These are phyloP conservation scores for Petrolisthes cinctipes DNA, from an alignment of 2,888 invertebrate genomes.

Conservation along the genomic window DNA sequence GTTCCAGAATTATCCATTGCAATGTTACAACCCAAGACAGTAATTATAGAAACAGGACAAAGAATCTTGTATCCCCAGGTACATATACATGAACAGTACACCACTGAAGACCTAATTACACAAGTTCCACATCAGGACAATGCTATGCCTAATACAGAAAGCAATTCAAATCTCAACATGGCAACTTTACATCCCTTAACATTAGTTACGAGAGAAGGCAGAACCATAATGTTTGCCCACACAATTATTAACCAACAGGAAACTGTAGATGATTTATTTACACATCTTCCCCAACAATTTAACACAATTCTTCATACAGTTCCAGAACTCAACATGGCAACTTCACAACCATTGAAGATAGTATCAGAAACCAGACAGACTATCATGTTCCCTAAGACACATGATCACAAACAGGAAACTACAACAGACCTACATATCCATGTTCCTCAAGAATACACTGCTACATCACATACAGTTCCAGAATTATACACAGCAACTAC, in stretches of 20 bases:
- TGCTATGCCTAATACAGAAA: background rate
- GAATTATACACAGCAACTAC: slow-evolving; percentile 29
- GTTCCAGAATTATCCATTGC: too few relatives aligned
- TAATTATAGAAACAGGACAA: too few relatives aligned
- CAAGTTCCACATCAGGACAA: background rate
- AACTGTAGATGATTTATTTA: background rate
- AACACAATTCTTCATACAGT: background rate
- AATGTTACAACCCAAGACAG: too few relatives aligned
- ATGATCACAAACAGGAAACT: background rate
- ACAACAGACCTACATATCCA: background rate
- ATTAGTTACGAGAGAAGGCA: too few relatives aligned
- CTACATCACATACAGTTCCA: slow-evolving; percentile 3
- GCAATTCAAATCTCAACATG: too few relatives aligned
- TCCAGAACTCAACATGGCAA: slow-evolving; percentile 21
- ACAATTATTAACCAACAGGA: too few relatives aligned
- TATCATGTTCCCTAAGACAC: background rate
- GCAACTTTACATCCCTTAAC: too few relatives aligned
- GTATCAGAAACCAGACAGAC: background rate
- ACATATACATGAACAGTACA: background rate
- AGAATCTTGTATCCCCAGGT: too few relatives aligned
- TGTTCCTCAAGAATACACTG: background rate
- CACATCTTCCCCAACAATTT: background rate
- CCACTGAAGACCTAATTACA: background rate
- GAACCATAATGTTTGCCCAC: too few relatives aligned
- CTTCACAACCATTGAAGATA: background rate